phyloP scores from a whole-genome alignment of 1,140 invertebrate species.

The Hirudo medicinalis region DNA sequence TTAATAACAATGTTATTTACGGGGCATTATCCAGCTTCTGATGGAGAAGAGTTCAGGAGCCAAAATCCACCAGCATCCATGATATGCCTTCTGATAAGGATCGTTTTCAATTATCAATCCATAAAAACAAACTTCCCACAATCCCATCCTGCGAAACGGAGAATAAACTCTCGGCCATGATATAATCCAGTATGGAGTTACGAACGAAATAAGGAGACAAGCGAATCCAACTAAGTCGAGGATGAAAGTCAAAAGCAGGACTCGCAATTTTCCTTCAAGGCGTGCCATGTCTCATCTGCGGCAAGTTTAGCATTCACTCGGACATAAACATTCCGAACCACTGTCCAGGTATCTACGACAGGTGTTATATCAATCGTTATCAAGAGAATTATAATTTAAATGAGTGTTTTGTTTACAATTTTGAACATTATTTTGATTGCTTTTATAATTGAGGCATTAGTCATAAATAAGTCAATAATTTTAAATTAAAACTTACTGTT shows the following conservation, averaged over 20 bases:
- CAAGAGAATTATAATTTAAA: no score
- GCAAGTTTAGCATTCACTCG: neutral
- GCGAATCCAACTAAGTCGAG: constrained; percentile 20
- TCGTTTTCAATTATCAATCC: constrained; percentile 24
- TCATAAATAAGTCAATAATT: no score
- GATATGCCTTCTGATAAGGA: constrained; percentile 24
- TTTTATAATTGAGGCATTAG: no score
- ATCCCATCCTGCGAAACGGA: constrained; percentile 24
- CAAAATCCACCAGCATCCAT: constrained; percentile 28
- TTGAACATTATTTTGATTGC: no score
- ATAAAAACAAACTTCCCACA: constrained; percentile 27
- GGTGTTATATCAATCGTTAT: no score
- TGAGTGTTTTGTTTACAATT: no score
- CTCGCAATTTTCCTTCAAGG: constrained; percentile 15
- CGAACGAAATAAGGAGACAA: constrained; percentile 23
- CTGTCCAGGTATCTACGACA: no score
- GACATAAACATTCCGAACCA: no score
- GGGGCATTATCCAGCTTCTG: constrained; percentile 21
- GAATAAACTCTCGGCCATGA: constrained; percentile 26
- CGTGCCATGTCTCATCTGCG: neutral
- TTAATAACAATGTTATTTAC: constrained; percentile 16
- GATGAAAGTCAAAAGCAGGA: constrained; percentile 11
- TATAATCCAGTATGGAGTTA: constrained; percentile 26
- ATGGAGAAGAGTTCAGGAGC: constrained; percentile 24
- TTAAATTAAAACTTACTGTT: no score